Evolutionary conservation across 1,140 invertebrate genomes (phyloP).

Genomic region (Onthophagus taurus): DNA sequence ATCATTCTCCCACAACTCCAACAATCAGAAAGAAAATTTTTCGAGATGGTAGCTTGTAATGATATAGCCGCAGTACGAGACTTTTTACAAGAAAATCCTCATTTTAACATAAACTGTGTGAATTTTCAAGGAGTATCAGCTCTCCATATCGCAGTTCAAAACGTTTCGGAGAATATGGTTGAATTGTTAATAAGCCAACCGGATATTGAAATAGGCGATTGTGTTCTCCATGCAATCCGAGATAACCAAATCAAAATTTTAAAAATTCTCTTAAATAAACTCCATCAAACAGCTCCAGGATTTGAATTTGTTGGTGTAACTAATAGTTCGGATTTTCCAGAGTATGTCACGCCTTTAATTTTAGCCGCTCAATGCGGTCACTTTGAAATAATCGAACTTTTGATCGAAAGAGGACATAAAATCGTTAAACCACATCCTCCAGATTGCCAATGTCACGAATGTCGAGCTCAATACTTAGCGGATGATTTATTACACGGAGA

Average conservation of each 20-base stretch:
- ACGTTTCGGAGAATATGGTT: constrained; percentile 42
- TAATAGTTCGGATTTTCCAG: constrained; percentile 51
- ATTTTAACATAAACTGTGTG: constrained; percentile 42
- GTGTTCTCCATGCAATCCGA: constrained; percentile 44
- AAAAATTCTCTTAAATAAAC: constrained; percentile 41
- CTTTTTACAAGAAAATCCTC: constrained; percentile 35
- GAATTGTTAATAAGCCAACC: constrained; percentile 41
- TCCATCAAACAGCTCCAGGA: constrained; percentile 38
- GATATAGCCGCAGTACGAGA: constrained; percentile 35
- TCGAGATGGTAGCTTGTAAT: constrained; percentile 38
- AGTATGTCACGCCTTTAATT: constrained; percentile 61
- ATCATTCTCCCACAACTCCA: constrained; percentile 39
- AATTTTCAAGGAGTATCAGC: constrained; percentile 47
- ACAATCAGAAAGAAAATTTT: constrained; percentile 41
- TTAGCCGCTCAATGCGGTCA: constrained; percentile 62
- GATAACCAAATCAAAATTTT: constrained; percentile 42
- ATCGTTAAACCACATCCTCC: constrained; percentile 49
- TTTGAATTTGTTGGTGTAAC: constrained; percentile 43
- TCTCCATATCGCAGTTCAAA: constrained; percentile 45
- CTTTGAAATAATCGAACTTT: constrained; percentile 56
- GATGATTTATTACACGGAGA: constrained; percentile 42
- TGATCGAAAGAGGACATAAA: constrained; percentile 48
- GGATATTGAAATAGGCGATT: constrained; percentile 45
- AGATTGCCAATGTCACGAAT: constrained; percentile 48
- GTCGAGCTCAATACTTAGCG: constrained; percentile 39